Conservation (phyloP, 2,113 vertebrate species). For the Pterocles gutturalis region DNA sequence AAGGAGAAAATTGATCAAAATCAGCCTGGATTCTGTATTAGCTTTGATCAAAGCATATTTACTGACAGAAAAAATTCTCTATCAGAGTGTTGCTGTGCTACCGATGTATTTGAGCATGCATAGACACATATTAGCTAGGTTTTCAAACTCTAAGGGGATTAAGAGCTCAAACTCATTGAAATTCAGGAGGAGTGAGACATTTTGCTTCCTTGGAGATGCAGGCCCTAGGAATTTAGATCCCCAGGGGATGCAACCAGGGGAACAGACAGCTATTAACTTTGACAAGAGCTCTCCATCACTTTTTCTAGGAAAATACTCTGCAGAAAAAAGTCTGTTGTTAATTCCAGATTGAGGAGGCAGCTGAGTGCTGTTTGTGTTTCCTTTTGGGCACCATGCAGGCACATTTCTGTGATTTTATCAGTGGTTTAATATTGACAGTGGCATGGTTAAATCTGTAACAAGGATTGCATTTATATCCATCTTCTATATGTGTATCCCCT, state of each 20-base stretch:
- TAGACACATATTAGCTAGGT: not conserved
- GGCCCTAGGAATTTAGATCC: conserved; percentile 17
- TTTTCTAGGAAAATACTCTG: not conserved
- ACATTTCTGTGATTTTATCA: not conserved
- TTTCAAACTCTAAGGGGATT: conserved; percentile 12
- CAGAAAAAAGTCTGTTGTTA: not conserved
- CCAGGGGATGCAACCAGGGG: not conserved
- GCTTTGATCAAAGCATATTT: not conserved
- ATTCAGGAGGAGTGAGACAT: conserved; percentile 3
- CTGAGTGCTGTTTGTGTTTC: not conserved
- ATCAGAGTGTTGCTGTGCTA: not conserved
- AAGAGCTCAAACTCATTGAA: conserved; percentile 14
- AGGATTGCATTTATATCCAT: not conserved
- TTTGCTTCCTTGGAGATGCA: conserved; percentile 12
- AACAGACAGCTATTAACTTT: conserved; percentile 25
- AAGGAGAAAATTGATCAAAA: not conserved
- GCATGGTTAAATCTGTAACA: not conserved
- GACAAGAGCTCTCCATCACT: not conserved
- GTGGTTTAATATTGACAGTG: not conserved
- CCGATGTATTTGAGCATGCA: not conserved
- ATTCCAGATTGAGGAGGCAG: not conserved
- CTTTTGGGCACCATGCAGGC: not conserved
- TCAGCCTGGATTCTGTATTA: not conserved
- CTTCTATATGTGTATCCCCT: not conserved
- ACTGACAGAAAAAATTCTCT: not conserved